Evolutionary conservation across 2,888 invertebrate genomes (phyloP).

Genomic region (Lycaena phlaeas): DNA sequence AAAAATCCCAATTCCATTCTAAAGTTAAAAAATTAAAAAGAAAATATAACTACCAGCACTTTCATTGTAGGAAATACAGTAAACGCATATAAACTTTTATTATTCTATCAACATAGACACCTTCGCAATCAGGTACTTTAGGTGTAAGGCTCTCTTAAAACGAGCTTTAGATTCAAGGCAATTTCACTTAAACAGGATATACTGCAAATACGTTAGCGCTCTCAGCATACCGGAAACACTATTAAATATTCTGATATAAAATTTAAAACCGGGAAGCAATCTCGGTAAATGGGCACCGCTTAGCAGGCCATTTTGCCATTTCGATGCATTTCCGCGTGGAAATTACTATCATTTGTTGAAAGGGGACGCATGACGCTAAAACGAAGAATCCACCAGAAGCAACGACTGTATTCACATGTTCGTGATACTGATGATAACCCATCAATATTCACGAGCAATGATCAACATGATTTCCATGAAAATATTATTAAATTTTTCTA

Average conservation of each 20-base stretch:
- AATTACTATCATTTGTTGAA: constrained; percentile 65
- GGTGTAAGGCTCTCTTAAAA: constrained; percentile 9
- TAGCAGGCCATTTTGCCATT: constrained; percentile 64
- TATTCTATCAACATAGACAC: constrained; percentile 3
- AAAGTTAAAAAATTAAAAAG: too few species aligned
- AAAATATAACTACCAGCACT: too few species aligned
- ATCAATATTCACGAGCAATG: too few species aligned
- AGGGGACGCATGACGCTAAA: constrained; percentile 47
- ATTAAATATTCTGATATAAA: constrained; percentile 38
- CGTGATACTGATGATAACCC: too few species aligned
- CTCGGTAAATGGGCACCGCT: constrained; percentile 56
- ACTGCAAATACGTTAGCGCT: constrained; percentile 13
- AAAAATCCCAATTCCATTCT: too few species aligned
- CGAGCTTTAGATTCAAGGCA: constrained; percentile 9
- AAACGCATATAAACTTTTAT: constrained; percentile 3
- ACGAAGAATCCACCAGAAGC: constrained; percentile 20
- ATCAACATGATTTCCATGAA: too few species aligned
- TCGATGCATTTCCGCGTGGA: constrained; percentile 65
- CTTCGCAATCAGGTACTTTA: constrained; percentile 1
- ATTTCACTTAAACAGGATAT: constrained; percentile 12
- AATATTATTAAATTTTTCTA: too few species aligned
- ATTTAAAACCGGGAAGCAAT: constrained; percentile 54
- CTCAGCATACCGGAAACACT: constrained; percentile 20
- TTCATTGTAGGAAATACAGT: too few species aligned
- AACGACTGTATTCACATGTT: too few species aligned